These are phyloP conservation scores for Philaethria dido DNA, from an alignment of 2,888 invertebrate genomes.

Conservation along the genomic window DNA sequence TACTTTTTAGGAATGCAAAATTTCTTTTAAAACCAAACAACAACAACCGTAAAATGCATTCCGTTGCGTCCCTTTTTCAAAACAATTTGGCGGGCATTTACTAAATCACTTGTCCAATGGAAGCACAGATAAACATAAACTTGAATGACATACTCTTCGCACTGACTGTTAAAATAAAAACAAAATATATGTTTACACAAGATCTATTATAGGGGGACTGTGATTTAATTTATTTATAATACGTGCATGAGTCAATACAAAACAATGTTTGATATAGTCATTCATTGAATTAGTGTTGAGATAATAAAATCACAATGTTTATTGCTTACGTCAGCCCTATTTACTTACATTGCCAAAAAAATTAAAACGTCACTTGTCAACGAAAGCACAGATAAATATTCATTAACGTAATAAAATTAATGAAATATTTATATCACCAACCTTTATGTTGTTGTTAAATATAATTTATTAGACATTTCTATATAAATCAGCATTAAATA, in stretches of 20 bases:
- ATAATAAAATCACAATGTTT: slow-evolving; percentile 18
- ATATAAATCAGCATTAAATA: slow-evolving; percentile 12
- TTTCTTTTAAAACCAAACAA: slow-evolving; percentile 21
- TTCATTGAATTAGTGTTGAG: slow-evolving; percentile 8
- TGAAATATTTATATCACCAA: slow-evolving; percentile 35
- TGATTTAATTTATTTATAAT: slow-evolving; percentile 37
- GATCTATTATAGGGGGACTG: slow-evolving; percentile 22
- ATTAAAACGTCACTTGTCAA: slow-evolving; percentile 50
- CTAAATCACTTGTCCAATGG: slow-evolving; percentile 50
- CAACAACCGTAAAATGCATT: slow-evolving; percentile 42
- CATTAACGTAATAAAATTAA: slow-evolving; percentile 33
- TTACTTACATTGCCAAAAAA: slow-evolving; percentile 60
- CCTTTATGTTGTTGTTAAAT: slow-evolving; percentile 20
- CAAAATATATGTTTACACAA: slow-evolving; percentile 39
- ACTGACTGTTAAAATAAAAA: slow-evolving; percentile 36
- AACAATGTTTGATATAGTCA: slow-evolving; percentile 22
- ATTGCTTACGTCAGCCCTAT: neutral
- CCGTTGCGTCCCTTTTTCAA: slow-evolving; percentile 56
- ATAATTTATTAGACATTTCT: slow-evolving; percentile 25
- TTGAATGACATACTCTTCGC: slow-evolving; percentile 42
- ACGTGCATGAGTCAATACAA: slow-evolving; percentile 27
- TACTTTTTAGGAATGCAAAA: slow-evolving; percentile 1
- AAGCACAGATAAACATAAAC: slow-evolving; percentile 48
- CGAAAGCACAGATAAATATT: slow-evolving; percentile 46
- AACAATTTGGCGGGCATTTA: slow-evolving; percentile 57